These are phyloP conservation scores for Diadophis punctatus DNA, from an alignment of 2,113 vertebrate species.

Conservation along the genomic window DNA sequence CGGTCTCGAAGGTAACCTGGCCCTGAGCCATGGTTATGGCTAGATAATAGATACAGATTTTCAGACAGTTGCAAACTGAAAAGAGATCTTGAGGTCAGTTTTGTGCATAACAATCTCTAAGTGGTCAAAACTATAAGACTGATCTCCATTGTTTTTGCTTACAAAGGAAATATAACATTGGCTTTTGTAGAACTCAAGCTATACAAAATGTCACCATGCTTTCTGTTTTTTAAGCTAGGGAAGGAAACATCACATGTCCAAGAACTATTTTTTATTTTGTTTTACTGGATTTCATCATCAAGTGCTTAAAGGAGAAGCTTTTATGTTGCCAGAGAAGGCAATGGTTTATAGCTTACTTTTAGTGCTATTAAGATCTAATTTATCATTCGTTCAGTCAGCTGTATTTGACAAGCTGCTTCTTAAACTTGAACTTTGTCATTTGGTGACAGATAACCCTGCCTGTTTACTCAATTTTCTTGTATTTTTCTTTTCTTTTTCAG, in stretches of 20 bases:
- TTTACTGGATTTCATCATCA: slow-evolving; percentile 49
- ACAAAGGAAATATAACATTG: slow-evolving; percentile 42
- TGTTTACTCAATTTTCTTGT: slow-evolving; percentile 72
- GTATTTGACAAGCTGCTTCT: slow-evolving; percentile 74
- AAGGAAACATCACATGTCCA: slow-evolving; percentile 28
- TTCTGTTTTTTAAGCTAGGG: neutral
- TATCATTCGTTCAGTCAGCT: slow-evolving; percentile 72
- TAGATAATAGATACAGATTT: neutral
- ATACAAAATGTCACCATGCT: slow-evolving; percentile 22
- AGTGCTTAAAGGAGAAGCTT: slow-evolving; percentile 59
- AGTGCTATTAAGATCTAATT: slow-evolving; percentile 75
- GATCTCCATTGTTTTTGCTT: slow-evolving; percentile 14
- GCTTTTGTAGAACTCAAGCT: slow-evolving; percentile 32
- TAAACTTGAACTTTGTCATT: slow-evolving; percentile 76
- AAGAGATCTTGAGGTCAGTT: neutral
- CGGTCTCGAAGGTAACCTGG: no score
- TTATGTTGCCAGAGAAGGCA: slow-evolving; percentile 66
- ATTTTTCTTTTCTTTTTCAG: slow-evolving; percentile 40
- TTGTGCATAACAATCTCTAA: neutral
- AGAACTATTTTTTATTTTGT: slow-evolving; percentile 46
- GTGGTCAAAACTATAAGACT: neutral
- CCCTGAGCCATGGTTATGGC: no score
- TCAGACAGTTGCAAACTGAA: slow-evolving; percentile 17
- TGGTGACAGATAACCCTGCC: slow-evolving; percentile 72
- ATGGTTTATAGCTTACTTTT: slow-evolving; percentile 69